phyloP scores from a whole-genome alignment of 2,888 invertebrate genomes.

The Agrochola lota region DNA sequence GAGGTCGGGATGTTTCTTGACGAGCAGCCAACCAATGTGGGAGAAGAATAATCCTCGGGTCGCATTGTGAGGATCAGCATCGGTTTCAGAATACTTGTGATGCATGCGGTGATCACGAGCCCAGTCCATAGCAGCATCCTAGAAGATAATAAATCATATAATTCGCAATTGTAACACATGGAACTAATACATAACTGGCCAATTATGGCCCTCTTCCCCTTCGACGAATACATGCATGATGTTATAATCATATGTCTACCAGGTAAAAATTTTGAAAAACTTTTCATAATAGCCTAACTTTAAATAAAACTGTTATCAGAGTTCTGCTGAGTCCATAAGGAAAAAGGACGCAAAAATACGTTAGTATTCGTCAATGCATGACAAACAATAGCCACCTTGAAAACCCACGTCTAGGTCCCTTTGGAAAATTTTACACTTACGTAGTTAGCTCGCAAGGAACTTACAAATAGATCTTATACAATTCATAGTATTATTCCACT shows the following conservation, averaged over 20 bases:
- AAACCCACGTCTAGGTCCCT: slow-evolving; percentile 16
- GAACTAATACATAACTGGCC: not conserved
- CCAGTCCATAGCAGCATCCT: slow-evolving; percentile 95
- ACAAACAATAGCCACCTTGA: slow-evolving; percentile 19
- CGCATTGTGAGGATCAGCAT: slow-evolving; percentile 98
- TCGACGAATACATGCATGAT: not conserved
- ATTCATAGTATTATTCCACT: not conserved
- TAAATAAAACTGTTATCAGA: not conserved
- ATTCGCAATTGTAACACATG: not conserved
- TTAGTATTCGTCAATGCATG: slow-evolving; percentile 9
- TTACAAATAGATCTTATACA: not conserved
- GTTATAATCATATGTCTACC: not conserved
- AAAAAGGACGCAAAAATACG: slow-evolving; percentile 13
- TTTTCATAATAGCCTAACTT: not conserved
- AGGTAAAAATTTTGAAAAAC: not conserved
- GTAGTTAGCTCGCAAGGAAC: not conserved
- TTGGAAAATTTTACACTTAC: not conserved
- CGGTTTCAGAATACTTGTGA: slow-evolving; percentile 98
- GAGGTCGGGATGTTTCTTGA: slow-evolving; percentile 97
- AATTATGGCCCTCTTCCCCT: not conserved
- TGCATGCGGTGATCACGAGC: slow-evolving; percentile 96
- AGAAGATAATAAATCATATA: slow-evolving; percentile 19
- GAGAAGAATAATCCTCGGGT: slow-evolving; percentile 98
- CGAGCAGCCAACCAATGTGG: slow-evolving; percentile 98
- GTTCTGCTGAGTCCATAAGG: slow-evolving; percentile 20